These are phyloP conservation scores for Zelleria hepariella DNA, from an alignment of 2,888 invertebrate species.

Conservation along the genomic window DNA sequence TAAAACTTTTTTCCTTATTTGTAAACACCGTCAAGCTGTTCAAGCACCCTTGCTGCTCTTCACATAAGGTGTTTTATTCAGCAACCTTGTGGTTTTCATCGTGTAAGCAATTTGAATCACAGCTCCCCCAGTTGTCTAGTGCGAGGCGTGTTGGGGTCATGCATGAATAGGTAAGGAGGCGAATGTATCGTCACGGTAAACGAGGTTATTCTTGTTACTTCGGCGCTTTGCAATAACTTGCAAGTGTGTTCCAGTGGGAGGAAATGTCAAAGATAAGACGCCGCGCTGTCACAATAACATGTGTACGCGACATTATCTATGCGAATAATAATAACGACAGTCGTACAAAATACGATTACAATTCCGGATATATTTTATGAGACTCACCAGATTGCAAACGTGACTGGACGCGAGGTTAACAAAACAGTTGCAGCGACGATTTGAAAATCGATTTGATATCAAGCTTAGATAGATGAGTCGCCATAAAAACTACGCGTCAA, in stretches of 20 bases:
- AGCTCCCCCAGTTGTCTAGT: slow-evolving; percentile 3
- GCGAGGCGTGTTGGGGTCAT: slow-evolving; percentile 2
- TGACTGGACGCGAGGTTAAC: not conserved
- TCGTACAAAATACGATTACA: not conserved
- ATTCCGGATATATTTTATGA: not conserved
- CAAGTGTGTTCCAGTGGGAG: not conserved
- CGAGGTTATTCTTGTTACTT: slow-evolving; percentile 1
- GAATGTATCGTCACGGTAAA: not conserved
- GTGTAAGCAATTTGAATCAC: not conserved
- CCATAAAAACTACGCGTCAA: not conserved
- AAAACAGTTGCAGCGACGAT: not conserved
- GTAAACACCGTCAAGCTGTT: not conserved
- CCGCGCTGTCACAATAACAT: not conserved
- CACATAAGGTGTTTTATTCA: not conserved
- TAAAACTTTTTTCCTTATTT: not conserved
- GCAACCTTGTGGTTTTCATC: not conserved
- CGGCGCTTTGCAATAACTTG: not conserved
- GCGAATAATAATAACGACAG: not conserved
- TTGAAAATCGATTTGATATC: not conserved
- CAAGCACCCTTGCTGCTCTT: not conserved
- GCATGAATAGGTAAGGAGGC: slow-evolving; percentile 1
- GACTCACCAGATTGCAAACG: not conserved
- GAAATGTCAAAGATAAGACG: not conserved
- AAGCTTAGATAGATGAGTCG: not conserved
- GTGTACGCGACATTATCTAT: not conserved